A percentile compares a stretch with the other conserved stretches of the same genome.
phyloP scores from a whole-genome alignment of 2,113 vertebrate genomes.

The Nothoprocta pentlandii region DNA sequence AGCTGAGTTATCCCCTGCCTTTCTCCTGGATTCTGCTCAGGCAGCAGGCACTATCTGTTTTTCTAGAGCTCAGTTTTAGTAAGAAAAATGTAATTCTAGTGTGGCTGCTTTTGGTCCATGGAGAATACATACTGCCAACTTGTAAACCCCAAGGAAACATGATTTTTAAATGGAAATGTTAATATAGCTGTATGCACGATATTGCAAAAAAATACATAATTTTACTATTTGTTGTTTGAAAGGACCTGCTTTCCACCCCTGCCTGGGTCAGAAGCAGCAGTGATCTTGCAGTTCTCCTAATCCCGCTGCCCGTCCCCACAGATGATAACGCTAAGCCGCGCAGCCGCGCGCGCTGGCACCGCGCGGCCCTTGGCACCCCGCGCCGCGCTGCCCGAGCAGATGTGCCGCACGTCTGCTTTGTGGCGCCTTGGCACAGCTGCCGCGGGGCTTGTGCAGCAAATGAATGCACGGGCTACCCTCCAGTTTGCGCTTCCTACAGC shows the following conservation, averaged over 20 bases:
- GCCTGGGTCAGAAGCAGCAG: background rate
- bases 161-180: background rate
- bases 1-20: fast-evolving
- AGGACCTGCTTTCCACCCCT: background rate
- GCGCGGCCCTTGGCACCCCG: constrained; percentile 9
- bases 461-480: background rate
- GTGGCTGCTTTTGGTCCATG: background rate
- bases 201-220: background rate
- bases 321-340: background rate
- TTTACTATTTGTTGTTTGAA: background rate
- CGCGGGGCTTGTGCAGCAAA: background rate
- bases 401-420: background rate
- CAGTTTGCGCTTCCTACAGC: background rate
- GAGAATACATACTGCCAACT: background rate
- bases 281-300: background rate
- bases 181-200: fast-evolving
- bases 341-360: background rate
- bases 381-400: background rate
- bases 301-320: background rate
- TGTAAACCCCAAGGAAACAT: background rate
- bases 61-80: background rate
- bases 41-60: background rate
- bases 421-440: background rate
- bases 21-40: fast-evolving
- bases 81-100: background rate